These are phyloP conservation scores for Pachymerium ferrugineum DNA, from an alignment of 2,888 invertebrate species.

Conservation along the genomic window DNA sequence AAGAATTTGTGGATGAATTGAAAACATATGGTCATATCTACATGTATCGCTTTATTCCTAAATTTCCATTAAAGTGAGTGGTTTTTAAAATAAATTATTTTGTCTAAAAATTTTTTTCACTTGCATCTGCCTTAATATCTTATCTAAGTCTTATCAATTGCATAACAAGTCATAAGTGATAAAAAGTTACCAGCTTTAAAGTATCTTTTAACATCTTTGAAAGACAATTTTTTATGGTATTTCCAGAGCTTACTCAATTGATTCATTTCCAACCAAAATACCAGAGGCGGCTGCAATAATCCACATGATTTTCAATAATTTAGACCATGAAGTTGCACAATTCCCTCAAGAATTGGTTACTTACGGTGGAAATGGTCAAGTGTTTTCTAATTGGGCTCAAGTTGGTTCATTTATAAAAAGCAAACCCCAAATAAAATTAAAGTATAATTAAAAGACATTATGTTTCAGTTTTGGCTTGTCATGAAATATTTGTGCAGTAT, in stretches of 20 bases:
- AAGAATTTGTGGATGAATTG: slow-evolving; percentile 55
- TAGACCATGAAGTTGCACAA: slow-evolving; percentile 58
- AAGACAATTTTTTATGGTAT: slow-evolving; percentile 5
- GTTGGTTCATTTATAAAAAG: slow-evolving; percentile 42
- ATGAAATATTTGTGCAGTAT: slow-evolving; percentile 55
- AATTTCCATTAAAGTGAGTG: slow-evolving; percentile 47
- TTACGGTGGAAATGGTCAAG: slow-evolving; percentile 61
- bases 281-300: slow-evolving; percentile 55
- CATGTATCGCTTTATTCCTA: slow-evolving; percentile 55
- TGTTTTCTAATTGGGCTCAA: slow-evolving; percentile 60
- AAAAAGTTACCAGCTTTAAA: not conserved
- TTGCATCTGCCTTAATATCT: not conserved
- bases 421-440: not conserved
- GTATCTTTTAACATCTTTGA: not conserved
- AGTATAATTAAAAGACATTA: not conserved
- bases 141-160: not conserved
- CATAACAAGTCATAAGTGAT: not conserved
- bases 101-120: not conserved
- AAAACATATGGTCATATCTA: slow-evolving; percentile 57
- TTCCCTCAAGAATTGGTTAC: slow-evolving; percentile 60
- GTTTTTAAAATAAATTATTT: not conserved
- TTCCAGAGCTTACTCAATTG: slow-evolving; percentile 53
- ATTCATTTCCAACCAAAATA: slow-evolving; percentile 50
- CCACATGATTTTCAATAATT: slow-evolving; percentile 60
- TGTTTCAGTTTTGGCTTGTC: slow-evolving; percentile 53